A percentile compares a stretch with the other conserved stretches of the same genome.
phyloP scores from a whole-genome alignment of 2,113 vertebrate genomes.

The Eulacestoma nigropectus region DNA sequence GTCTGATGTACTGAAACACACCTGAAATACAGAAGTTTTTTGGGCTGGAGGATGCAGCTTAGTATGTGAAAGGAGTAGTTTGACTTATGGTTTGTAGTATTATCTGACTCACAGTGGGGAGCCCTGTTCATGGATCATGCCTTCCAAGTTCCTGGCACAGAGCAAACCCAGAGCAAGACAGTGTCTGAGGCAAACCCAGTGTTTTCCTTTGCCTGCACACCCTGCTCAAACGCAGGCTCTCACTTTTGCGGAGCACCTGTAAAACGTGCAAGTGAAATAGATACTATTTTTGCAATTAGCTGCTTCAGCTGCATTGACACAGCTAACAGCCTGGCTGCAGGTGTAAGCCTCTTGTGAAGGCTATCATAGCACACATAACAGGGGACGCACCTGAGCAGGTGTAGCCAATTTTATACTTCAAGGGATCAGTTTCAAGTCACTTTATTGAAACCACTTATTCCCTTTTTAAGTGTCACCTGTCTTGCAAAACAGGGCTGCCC shows the following conservation, averaged over 20 bases:
- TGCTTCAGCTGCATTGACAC: neutral
- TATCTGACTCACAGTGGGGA: neutral
- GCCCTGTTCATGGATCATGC: fast-evolving
- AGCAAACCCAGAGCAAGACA: neutral
- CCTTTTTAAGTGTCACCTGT: neutral
- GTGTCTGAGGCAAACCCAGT: neutral
- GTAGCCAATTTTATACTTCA: neutral
- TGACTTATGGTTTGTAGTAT: neutral
- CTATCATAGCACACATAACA: neutral
- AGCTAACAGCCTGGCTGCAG: neutral
- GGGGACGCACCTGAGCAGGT: neutral
- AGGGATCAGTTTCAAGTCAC: neutral
- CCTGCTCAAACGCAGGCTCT: neutral
- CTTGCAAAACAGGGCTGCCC: neutral
- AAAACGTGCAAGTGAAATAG: neutral
- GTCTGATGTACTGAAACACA: neutral
- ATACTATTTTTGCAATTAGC: neutral
- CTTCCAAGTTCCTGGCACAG: neutral
- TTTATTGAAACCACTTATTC: neutral
- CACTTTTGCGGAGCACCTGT: neutral
- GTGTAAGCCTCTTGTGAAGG: neutral
- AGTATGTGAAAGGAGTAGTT: neutral
- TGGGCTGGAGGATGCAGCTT: neutral
- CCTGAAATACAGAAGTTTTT: neutral
- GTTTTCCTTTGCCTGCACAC: neutral